Conservation (phyloP, 2,113 vertebrate species). For the Petromus typicus region DNA sequence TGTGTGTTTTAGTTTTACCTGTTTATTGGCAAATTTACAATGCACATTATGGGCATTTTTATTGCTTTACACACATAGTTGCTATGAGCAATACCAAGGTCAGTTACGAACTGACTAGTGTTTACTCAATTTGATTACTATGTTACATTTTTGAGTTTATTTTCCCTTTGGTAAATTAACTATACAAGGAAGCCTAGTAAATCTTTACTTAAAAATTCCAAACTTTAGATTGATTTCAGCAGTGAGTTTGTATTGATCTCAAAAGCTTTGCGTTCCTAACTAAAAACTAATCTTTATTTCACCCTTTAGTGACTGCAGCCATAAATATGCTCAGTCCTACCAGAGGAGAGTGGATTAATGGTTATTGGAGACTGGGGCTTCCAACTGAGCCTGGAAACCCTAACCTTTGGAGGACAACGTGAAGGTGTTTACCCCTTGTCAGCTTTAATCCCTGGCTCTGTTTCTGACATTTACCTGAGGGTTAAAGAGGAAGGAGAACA, state of each 20-base stretch:
- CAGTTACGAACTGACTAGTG: slow-evolving; percentile 84
- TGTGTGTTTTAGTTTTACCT: slow-evolving; percentile 87
- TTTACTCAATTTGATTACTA: slow-evolving; percentile 87
- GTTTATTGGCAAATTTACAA: slow-evolving; percentile 88
- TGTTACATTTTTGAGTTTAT: slow-evolving; percentile 85
- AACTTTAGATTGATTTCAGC: slow-evolving; percentile 92
- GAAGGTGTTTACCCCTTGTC: slow-evolving; percentile 87
- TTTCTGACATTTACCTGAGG: slow-evolving; percentile 86
- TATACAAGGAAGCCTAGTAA: slow-evolving; percentile 88
- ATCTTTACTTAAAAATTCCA: slow-evolving; percentile 93
- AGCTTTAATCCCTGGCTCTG: slow-evolving; percentile 86
- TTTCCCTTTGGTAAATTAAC: slow-evolving; percentile 88
- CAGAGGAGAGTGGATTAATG: slow-evolving; percentile 89
- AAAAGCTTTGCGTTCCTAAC: slow-evolving; percentile 91
- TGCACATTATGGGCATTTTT: slow-evolving; percentile 84
- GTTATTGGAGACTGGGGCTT: slow-evolving; percentile 89
- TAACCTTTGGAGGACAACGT: slow-evolving; percentile 90
- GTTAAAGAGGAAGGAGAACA: slow-evolving; percentile 85
- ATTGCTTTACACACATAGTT: slow-evolving; percentile 85
- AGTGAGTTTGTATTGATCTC: slow-evolving; percentile 89
- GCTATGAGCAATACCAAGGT: slow-evolving; percentile 83
- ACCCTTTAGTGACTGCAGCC: slow-evolving; percentile 91
- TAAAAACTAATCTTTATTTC: slow-evolving; percentile 93
- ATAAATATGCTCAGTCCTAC: slow-evolving; percentile 89
- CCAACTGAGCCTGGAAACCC: slow-evolving; percentile 87